These are phyloP conservation scores for Mungos mungo DNA, from an alignment of 2,113 vertebrate genomes.

Conservation along the genomic window DNA sequence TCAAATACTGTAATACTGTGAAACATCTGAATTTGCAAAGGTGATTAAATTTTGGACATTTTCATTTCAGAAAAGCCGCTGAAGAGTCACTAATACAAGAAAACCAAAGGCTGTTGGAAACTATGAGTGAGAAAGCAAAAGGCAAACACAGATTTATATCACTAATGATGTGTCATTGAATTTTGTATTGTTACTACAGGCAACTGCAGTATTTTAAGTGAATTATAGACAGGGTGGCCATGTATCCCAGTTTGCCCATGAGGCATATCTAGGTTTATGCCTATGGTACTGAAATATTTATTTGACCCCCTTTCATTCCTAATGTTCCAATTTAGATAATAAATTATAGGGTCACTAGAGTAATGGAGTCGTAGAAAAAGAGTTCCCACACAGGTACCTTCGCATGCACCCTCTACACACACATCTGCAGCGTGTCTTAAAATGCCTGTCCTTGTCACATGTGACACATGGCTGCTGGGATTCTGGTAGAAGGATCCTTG, in stretches of 20 bases:
- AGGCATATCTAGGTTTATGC: background rate
- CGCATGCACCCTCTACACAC: background rate
- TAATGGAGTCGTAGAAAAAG: background rate
- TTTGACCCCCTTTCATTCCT: background rate
- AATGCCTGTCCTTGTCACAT: background rate
- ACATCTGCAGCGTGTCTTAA: background rate
- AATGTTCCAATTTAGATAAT: background rate
- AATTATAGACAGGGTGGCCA: background rate
- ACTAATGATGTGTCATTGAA: background rate
- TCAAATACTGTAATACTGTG: background rate
- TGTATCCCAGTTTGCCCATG: background rate
- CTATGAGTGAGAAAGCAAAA: slow-evolving; percentile 76
- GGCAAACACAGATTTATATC: slow-evolving; percentile 68
- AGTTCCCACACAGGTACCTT: background rate
- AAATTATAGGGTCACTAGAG: background rate
- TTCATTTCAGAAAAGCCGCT: slow-evolving; percentile 82
- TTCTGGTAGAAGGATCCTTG: background rate
- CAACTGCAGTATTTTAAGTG: background rate
- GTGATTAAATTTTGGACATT: slow-evolving; percentile 62
- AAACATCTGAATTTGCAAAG: background rate
- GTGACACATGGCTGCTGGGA: background rate
- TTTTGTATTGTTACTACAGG: background rate
- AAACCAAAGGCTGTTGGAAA: slow-evolving; percentile 57
- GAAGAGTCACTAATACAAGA: slow-evolving; percentile 77
- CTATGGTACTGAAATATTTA: background rate